Base-by-base conservation (phyloP, 2,113 vertebrate species). In the Pionites leucogaster region DNA sequence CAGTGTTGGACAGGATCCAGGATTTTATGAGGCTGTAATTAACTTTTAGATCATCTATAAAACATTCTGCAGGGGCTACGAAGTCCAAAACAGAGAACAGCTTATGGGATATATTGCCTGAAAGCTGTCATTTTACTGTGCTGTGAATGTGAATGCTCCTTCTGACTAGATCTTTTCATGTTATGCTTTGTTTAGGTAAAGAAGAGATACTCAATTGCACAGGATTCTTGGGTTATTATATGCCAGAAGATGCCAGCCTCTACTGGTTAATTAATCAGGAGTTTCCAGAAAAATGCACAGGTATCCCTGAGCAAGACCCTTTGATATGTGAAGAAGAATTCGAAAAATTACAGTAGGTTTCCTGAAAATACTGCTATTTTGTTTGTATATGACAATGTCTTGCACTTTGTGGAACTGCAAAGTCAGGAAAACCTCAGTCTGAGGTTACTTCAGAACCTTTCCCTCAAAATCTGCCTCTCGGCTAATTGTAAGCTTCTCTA, bases 131-230 rank as follows among this genome's bases (percentile, higher is more conserved):
- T 46, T 76, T 69, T 65, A 24, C 29, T 81, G 20, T 29, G 17
- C 20, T 60, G 28, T 80, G 44, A 41, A 37, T 7, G 7, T 33
- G 64, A 86, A 20, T 35, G 29, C 4, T 59, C 9, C 33, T 89
- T 87, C 19, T 92, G 35, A 41, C 31, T 52, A 49, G 17, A 70
- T 71, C 35, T 91, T 95, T 82, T 90, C 44, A 52, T 59, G 29
- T 65, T 84, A 19, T 81, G 44, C 25, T 91, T 92, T 94, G 23
- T 60, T 33, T 94, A 98, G 98, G 98, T 81, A 92, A 97, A 97
- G 86, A 96, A 49, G 88, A 96, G 55, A n/a, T 88, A 39, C 96
- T 98, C 55, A 98, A 98, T 46, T 98, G 98, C 80, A 98, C 97
- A 41, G 97, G 89, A 77, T 94, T 87, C 82, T 55, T 96, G 77